Evolutionary conservation across 1,140 invertebrate species (phyloP).

Genomic region (Meloidogyne hapla): DNA sequence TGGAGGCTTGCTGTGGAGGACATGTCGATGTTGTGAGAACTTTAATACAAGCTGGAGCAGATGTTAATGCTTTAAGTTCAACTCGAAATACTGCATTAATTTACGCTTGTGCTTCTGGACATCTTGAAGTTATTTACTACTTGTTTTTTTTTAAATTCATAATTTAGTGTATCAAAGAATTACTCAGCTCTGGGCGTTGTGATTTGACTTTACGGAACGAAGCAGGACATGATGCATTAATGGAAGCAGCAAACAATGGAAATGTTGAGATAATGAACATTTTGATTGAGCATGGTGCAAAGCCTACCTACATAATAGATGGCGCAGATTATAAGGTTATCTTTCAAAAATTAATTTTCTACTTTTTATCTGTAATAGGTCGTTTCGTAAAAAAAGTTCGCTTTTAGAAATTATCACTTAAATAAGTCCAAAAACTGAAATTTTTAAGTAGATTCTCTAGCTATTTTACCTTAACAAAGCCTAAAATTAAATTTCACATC

Average conservation of each 20-base stretch:
- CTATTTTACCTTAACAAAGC: too few relatives aligned
- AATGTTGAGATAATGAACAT: constrained; percentile 85
- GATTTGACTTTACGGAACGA: constrained; percentile 73
- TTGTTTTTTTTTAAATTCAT: constrained; percentile 14
- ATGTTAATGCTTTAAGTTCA: constrained; percentile 97
- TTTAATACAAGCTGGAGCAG: constrained; percentile 83
- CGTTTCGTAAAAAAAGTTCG: too few relatives aligned
- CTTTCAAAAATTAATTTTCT: background rate
- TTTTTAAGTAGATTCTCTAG: too few relatives aligned
- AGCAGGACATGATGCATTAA: constrained; percentile 96
- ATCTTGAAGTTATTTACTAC: constrained; percentile 83
- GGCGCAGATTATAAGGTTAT: constrained; percentile 70
- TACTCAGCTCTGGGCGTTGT: constrained; percentile 32
- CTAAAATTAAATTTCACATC: too few relatives aligned
- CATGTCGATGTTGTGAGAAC: constrained; percentile 85
- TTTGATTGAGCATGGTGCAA: constrained; percentile 83
- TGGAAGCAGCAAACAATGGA: constrained; percentile 91
- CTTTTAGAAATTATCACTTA: too few relatives aligned
- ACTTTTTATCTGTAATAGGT: background rate
- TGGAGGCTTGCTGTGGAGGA: constrained; percentile 94
- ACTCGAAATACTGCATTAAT: constrained; percentile 97
- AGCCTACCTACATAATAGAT: constrained; percentile 79
- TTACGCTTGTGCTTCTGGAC: constrained; percentile 94
- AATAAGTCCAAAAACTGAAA: too few relatives aligned
- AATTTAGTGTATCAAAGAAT: constrained; percentile 49